A percentile compares a stretch with the other conserved stretches of the same genome.
These are phyloP conservation scores for Conger conger DNA, from an alignment of 2,113 vertebrate species.

Conservation along the genomic window DNA sequence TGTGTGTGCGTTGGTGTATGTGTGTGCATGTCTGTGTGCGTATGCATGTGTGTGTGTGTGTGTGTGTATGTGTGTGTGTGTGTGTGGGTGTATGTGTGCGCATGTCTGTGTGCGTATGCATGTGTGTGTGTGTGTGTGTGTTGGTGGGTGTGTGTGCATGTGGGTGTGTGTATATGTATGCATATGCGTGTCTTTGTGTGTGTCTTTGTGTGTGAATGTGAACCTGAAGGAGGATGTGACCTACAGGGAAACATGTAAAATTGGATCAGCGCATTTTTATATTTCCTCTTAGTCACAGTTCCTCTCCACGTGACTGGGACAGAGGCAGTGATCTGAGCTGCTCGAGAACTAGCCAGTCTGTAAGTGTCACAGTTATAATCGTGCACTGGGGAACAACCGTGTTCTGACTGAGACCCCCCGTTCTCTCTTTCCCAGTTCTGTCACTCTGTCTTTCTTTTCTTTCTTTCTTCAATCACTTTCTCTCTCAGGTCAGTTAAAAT, in stretches of 20 bases:
- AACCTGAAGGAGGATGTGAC: not conserved
- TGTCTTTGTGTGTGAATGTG: not conserved
- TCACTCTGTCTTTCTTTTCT: not conserved
- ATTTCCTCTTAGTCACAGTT: not conserved
- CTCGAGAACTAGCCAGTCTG: not conserved
- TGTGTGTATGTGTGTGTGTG: not conserved
- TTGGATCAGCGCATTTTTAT: not conserved
- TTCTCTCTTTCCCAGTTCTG: not conserved
- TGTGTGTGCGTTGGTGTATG: not conserved
- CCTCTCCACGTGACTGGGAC: conserved; percentile 7
- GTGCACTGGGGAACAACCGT: not conserved
- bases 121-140: not conserved
- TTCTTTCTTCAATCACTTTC: not conserved
- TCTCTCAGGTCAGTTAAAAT: not conserved
- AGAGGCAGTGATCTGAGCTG: not conserved
- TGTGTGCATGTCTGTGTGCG: not conserved
- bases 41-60: not conserved
- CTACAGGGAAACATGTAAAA: not conserved
- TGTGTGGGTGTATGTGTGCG: not conserved
- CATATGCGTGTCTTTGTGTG: not conserved
- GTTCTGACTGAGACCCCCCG: not conserved
- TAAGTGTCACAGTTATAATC: conserved; percentile 4
- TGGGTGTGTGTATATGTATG: not conserved
- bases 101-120: not conserved
- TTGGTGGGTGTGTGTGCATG: not conserved